Base-by-base conservation (phyloP, 2,888 invertebrate species). In the Ichneumoninae sp. region DNA sequence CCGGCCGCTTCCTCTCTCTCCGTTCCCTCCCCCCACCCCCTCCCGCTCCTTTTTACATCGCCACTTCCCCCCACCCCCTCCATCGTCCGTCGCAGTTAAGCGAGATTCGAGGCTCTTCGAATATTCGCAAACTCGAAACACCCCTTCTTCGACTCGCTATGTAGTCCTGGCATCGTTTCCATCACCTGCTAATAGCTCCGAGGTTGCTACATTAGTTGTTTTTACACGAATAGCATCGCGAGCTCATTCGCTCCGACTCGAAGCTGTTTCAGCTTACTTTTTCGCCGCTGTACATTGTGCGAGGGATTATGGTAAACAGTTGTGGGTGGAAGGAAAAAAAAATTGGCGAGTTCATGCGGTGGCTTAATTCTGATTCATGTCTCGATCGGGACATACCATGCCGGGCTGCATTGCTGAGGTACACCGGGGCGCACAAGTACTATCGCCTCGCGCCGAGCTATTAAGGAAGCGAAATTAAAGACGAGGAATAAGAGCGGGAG, bases 381-480 rank as follows among this genome's bases (percentile, higher is more conserved):
- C 40, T 66, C 40, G 40, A 66, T 66, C 66, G 19, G 36, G 66
- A 40, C 66, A 62, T 65, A 65, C 22, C 36, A 33, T n/a, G 70
- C 36, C 40, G 71, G 22, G 66, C 52, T 68, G 85, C 69, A 81
- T 81, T 52, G 81, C 69, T 52, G 36, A 60, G 26, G 74, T 36
- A 36, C 33, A 16, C 19, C 19, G n/a, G 19, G 22, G 8, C 2
- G 10, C 40, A 10, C 40, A 10, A 70, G 80, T 33, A 70, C 80
- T 80, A 84, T 84, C 60, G 80, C 68, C 66, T 72, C 80, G 54
- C 80, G 68, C 68, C 66, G 66, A 69, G 83, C 80, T 84, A 80
- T 78, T 80, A 80, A 81, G 84, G 80, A 47, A 81, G 69, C 54
- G 84, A 74, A 84, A 84, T 84, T 84, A 74, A 84, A 84, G 80